A percentile compares a stretch with the other conserved stretches of the same genome.
Conservation (phyloP, 2,113 vertebrate species). For the Oxyura jamaicensis region DNA sequence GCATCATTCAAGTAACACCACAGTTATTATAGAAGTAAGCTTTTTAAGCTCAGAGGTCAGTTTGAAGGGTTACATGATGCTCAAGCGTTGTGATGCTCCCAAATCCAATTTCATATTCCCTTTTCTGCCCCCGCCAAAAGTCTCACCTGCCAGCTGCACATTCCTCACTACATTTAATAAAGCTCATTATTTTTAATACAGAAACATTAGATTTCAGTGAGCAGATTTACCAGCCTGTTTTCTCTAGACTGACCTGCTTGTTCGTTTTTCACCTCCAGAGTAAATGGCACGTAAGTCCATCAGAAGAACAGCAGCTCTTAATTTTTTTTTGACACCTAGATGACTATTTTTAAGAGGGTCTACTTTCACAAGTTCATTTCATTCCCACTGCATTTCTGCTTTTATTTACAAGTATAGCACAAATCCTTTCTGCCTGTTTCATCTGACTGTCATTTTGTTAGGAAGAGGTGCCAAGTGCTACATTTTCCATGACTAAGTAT, state of each 20-base stretch:
- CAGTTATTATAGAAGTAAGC: background rate
- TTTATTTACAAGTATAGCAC: background rate
- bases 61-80: background rate
- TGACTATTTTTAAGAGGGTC: background rate
- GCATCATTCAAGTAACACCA: background rate
- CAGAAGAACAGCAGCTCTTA: background rate
- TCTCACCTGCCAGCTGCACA: background rate
- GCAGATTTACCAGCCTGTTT: background rate
- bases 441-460: background rate
- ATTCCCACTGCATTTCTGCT: background rate
- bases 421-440: background rate
- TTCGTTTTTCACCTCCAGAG: background rate
- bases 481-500: background rate
- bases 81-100: background rate
- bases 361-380: background rate
- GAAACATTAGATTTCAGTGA: background rate
- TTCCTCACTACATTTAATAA: background rate
- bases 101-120: background rate
- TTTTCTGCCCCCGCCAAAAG: background rate
- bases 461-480: background rate
- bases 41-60: background rate
- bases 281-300: background rate
- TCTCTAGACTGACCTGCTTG: background rate
- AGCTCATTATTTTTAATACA: background rate
- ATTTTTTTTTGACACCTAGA: background rate